Evolutionary conservation across 2,888 invertebrate genomes (phyloP), one percentile per base, ranked within the genome.

Genomic region (Callyntrura guangdongensis): DNA sequence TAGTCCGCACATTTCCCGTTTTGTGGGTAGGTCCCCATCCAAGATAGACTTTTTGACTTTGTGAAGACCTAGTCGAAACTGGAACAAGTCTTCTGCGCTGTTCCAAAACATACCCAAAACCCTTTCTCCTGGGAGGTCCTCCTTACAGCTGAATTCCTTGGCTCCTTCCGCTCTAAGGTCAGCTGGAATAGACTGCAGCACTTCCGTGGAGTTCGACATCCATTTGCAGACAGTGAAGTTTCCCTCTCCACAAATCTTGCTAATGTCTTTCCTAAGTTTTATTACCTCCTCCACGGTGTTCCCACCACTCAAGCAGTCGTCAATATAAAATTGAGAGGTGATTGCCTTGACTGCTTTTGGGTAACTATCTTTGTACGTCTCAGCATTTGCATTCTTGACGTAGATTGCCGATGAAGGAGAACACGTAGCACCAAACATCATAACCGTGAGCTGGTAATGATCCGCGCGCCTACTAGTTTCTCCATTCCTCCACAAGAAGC

Each of bases 361-460:
- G n/a, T n/a, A n/a, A n/a, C n/a, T n/a, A 36, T 27, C 36, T 9
- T 72, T 90, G n/a, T 72, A n/a, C 79, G 9, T 47, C 27, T 1
- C 64, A 11, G 5, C n/a, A 56, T 20, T 84, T 83, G 5, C n/a
- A n/a, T n/a, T n/a, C n/a, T n/a, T n/a, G n/a, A n/a, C n/a, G n/a
- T n/a, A n/a, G n/a, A n/a, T n/a, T n/a, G n/a, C n/a, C n/a, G 90
- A 77, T 5, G 61, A 86, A 2, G 92, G 92, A 4, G 92, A 92
- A 6, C 79, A 91, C 0, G 61, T 67, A 14, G 91, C 89, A 12
- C 92, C 92, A 82, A 92, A 92, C 0, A 90, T 84, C 84, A 91
- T 64, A 0, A 84, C 91, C 8, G 9, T 12, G 79, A 91, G 83
- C 8, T 81, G 27, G 36, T 67, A 88, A 25, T 77, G 56, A 0